These are phyloP conservation scores for Cataglyphis albicans DNA, from an alignment of 2,888 invertebrate genomes.

Conservation along the genomic window DNA sequence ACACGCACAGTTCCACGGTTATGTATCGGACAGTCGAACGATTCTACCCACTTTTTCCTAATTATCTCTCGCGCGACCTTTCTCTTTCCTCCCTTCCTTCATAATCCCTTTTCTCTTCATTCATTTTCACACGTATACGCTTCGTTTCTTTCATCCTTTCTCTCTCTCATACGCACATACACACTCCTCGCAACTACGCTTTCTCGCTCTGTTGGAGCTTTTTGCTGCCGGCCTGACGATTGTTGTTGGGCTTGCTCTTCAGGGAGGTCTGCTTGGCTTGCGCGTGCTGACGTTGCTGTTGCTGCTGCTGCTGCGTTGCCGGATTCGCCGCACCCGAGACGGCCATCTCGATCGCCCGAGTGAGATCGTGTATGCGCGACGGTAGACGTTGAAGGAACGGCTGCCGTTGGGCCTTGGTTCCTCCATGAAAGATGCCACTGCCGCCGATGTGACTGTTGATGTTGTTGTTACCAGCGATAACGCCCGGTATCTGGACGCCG, in stretches of 20 bases:
- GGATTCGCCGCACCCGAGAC: constrained; percentile 52
- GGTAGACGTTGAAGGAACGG: constrained; percentile 51
- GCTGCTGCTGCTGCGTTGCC: constrained; percentile 63
- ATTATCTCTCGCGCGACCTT: constrained; percentile 40
- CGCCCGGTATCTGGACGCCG: constrained; percentile 52
- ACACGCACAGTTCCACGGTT: constrained; percentile 41
- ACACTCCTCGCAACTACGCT: constrained; percentile 60
- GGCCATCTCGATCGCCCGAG: constrained; percentile 57
- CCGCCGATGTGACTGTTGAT: constrained; percentile 53
- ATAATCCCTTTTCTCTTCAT: constrained; percentile 25
- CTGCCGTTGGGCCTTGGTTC: constrained; percentile 44
- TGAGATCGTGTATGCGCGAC: constrained; percentile 58
- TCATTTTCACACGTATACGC: constrained; percentile 45
- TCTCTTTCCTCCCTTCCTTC: not conserved
- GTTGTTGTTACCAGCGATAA: constrained; percentile 58
- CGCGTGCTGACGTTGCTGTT: constrained; percentile 65
- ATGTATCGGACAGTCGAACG: constrained; percentile 53
- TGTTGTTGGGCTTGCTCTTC: constrained; percentile 52
- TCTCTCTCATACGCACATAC: constrained; percentile 33
- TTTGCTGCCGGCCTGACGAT: constrained; percentile 56
- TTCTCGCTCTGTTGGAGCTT: constrained; percentile 65
- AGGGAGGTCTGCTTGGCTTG: constrained; percentile 63
- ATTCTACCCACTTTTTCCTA: constrained; percentile 33
- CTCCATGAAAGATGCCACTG: constrained; percentile 53
- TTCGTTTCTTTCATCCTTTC: constrained; percentile 29